Evolutionary conservation across 2,888 invertebrate species (phyloP), one percentile per base, ranked within the genome.

Genomic region (Oscheius onirici): DNA sequence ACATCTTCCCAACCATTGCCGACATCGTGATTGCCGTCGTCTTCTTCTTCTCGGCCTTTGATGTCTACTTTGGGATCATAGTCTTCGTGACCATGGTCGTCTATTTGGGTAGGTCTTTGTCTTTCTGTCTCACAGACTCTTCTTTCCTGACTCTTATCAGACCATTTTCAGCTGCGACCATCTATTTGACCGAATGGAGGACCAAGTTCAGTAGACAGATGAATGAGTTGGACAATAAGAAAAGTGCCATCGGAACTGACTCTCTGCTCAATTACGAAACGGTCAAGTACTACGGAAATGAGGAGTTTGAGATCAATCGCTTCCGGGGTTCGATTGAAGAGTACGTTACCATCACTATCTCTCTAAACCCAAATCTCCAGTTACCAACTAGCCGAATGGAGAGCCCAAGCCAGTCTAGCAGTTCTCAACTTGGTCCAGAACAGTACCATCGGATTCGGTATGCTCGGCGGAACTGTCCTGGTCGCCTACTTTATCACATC

Each of bases 191-290:
- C 0, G 97, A 97, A 89, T 97, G 97, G 97, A 91, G 97, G 15
- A 97, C 97, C 0, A 94, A 97, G 88, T 97, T 92, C 89, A 93
- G 96, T 81, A 91, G 97, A 41, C 91, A 93, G 5, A 95, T 96
- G 95, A 99, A 97, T 89, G 90, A 92, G 34, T 93, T 95, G 0
- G 97, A 97, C 88, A 99, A 97, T 89, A 94, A 92, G 44, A 93
- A 93, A 73, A 93, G 94, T 84, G 94, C 95, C 5, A 91, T 93
- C 73, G 78, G 79, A 17, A 95, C 97, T 0, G 97, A 99, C 89
- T 97, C 97, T 0, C 89, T 99, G 67, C 91, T 97, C 15, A 99
- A 99, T 90, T 97, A 95, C 89, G 97, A 99, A 90, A 97, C 97
- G 0, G 97, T 90, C 0, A 99, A 99, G 88, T 97, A 97, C 89